Conservation (phyloP, 2,888 invertebrate species). For the Automeris io region DNA sequence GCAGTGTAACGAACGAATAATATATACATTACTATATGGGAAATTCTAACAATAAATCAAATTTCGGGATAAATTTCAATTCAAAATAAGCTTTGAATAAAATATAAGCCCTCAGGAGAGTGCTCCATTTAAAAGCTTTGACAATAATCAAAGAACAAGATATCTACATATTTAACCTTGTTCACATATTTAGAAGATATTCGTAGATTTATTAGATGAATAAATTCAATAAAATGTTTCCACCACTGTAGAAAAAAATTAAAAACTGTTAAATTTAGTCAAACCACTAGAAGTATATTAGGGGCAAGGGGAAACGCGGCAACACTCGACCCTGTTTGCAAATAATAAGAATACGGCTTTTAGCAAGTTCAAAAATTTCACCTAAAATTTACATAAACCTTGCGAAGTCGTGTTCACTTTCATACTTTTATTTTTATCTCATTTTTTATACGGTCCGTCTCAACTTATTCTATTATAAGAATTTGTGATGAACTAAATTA, state of each 20-base stretch:
- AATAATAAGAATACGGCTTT: slow-evolving; percentile 65
- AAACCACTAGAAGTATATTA: no score
- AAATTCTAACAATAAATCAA: no score
- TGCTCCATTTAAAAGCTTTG: slow-evolving; percentile 14
- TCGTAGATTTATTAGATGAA: no score
- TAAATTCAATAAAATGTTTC: no score
- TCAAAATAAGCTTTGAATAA: no score
- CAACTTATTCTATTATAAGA: slow-evolving; percentile 49
- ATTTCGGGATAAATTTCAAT: no score
- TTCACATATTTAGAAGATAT: no score
- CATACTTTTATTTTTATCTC: slow-evolving; percentile 53
- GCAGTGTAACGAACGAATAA: no score
- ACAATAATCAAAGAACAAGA: slow-evolving; percentile 15
- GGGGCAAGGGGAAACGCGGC: slow-evolving; percentile 36
- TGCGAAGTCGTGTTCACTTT: slow-evolving; percentile 49
- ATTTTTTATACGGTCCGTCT: slow-evolving; percentile 42
- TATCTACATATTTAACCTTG: no score
- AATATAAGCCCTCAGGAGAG: background rate
- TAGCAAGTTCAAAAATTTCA: slow-evolving; percentile 61
- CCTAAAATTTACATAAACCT: slow-evolving; percentile 71
- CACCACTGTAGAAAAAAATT: no score
- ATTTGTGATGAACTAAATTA: slow-evolving; percentile 30
- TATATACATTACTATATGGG: no score
- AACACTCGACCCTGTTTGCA: slow-evolving; percentile 48
- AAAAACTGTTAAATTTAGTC: no score